Percentiles rank a stretch among this genome's conserved stretches.
Conservation (phyloP, 2,113 vertebrate genomes). For the Gallinago paraguaiae region DNA sequence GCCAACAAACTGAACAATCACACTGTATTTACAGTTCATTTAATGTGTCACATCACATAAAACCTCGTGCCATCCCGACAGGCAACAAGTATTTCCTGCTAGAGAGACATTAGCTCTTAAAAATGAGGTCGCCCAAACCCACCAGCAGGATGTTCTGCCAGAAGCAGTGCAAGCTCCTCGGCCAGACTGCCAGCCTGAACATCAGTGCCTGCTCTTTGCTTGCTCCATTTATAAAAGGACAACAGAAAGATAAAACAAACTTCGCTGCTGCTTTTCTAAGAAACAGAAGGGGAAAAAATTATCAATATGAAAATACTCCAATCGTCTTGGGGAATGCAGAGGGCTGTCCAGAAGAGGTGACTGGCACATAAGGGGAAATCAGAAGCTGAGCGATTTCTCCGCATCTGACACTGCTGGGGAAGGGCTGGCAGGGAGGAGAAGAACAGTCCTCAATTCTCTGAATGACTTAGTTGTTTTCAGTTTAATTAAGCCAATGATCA, state of each 20-base stretch:
- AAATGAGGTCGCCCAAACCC: neutral
- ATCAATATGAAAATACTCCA: neutral
- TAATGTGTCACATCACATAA: conserved; percentile 36
- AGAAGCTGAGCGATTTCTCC: neutral
- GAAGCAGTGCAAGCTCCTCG: neutral
- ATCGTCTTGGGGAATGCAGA: neutral
- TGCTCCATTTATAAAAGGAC: neutral
- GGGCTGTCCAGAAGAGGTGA: neutral
- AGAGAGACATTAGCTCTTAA: conserved; percentile 3
- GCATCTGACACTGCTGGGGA: neutral
- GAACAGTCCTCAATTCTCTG: neutral
- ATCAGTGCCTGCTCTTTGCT: neutral
- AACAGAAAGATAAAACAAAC: neutral
- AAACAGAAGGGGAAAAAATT: neutral
- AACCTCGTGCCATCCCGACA: neutral
- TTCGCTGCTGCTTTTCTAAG: neutral
- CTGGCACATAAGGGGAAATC: neutral
- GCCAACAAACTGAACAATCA: conserved; percentile 32
- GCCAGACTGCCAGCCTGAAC: neutral
- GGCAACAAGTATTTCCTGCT: conserved; percentile 16
- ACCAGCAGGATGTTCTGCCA: neutral
- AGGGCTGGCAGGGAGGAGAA: neutral
- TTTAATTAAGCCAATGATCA: neutral
- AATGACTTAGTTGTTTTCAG: neutral
- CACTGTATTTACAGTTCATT: conserved; percentile 46